Evolutionary conservation across 2,888 invertebrate species (phyloP).

Genomic region (Julus scanicus): DNA sequence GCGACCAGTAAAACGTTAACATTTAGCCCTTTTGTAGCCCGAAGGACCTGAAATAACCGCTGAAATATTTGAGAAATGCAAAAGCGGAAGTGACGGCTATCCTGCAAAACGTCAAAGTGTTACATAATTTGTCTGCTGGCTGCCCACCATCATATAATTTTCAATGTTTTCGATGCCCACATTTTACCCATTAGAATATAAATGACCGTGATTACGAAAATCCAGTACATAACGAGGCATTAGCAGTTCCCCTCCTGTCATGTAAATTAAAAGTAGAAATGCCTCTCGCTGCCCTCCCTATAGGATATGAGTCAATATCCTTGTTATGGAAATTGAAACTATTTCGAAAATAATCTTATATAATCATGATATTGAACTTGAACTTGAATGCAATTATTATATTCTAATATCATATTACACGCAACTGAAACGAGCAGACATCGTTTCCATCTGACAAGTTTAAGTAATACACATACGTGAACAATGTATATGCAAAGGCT

Average conservation of each 20-base stretch:
- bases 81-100: conserved; percentile 24
- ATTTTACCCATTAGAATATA: conserved; percentile 2
- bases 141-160: not conserved
- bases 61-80: not conserved
- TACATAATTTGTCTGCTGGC: not conserved
- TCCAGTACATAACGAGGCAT: not conserved
- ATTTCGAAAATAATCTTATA: too few species aligned
- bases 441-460: too few species aligned
- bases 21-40: not conserved
- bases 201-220: conserved; percentile 4
- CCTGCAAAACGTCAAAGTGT: not conserved
- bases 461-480: too few species aligned
- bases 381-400: too few species aligned
- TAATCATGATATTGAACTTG: too few species aligned
- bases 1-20: not conserved
- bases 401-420: too few species aligned
- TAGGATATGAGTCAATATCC: conserved; percentile 29
- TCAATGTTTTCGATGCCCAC: not conserved
- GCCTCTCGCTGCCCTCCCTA: not conserved
- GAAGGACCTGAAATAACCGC: not conserved
- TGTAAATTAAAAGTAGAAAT: not conserved
- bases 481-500: too few species aligned
- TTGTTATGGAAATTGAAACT: not conserved
- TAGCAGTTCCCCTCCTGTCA: conserved; percentile 13
- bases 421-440: too few species aligned